A percentile compares a stretch with the other conserved stretches of the same genome.
phyloP scores from a whole-genome alignment of 2,888 invertebrate genomes.

The Resseliella maxima region DNA sequence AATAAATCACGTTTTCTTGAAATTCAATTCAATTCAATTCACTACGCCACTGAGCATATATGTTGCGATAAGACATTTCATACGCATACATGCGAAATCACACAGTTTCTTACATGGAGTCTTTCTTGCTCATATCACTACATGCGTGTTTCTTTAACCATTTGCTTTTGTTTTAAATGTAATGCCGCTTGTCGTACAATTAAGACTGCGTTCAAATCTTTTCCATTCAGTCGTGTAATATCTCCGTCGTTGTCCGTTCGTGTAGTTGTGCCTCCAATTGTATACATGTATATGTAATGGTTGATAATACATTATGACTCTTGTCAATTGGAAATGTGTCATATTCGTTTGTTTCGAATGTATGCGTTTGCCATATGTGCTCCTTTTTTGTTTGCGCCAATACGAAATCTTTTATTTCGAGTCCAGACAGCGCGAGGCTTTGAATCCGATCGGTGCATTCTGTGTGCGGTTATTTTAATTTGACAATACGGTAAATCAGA shows the following conservation, averaged over 20 bases:
- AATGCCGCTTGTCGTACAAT: conserved; percentile 21
- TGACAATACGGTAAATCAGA: not conserved
- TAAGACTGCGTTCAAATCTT: conserved; percentile 23
- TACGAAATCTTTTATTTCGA: conserved; percentile 34
- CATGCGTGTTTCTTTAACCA: not conserved
- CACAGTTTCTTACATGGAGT: not conserved
- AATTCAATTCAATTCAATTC: conserved; percentile 40
- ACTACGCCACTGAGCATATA: not conserved
- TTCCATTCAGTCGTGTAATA: not conserved
- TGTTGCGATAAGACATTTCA: not conserved
- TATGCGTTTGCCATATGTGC: conserved; percentile 4
- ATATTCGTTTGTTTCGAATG: conserved; percentile 4
- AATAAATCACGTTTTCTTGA: not conserved
- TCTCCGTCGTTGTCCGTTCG: not conserved
- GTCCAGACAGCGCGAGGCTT: conserved; percentile 33
- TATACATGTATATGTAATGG: not conserved
- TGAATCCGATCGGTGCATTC: conserved; percentile 43
- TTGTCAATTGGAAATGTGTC: conserved; percentile 48
- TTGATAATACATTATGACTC: conserved; percentile 1
- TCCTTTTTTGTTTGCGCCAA: conserved; percentile 19
- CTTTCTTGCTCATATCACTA: not conserved
- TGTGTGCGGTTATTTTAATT: conserved; percentile 3
- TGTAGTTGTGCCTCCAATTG: not conserved
- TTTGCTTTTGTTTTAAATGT: conserved; percentile 28
- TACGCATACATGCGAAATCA: not conserved